Percentiles rank a stretch among this genome's conserved stretches.
phyloP scores from a whole-genome alignment of 1,140 invertebrate genomes.

The Procambarus clarkii region DNA sequence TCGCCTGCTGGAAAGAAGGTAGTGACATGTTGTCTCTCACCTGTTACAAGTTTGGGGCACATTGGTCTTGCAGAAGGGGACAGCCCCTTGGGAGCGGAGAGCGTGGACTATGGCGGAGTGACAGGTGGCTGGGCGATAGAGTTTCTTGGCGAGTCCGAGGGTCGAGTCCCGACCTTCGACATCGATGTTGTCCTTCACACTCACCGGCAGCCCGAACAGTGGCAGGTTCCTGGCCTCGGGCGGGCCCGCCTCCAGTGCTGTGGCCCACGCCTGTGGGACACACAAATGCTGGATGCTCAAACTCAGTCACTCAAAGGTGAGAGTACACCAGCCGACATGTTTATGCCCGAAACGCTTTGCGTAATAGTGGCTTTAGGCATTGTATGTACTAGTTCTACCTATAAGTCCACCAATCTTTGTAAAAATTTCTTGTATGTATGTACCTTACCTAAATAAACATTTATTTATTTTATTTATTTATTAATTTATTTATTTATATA shows the following conservation, averaged over 20 bases:
- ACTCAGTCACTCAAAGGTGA: no score
- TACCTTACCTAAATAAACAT: no score
- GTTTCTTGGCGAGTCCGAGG: conserved; percentile 75
- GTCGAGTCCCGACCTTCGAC: conserved; percentile 77
- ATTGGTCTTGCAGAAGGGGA: conserved; percentile 78
- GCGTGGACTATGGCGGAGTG: conserved; percentile 75
- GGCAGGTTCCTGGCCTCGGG: conserved; percentile 72
- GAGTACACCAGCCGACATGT: no score
- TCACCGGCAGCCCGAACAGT: conserved; percentile 75
- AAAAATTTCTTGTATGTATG: no score
- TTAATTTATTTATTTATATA: no score
- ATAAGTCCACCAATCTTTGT: no score
- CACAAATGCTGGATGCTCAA: no score
- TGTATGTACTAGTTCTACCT: no score
- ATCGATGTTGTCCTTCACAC: conserved; percentile 75
- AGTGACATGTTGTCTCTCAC: conserved; percentile 22
- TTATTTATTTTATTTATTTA: no score
- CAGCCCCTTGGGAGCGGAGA: conserved; percentile 74
- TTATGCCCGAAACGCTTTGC: no score
- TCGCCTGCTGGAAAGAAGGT: no score
- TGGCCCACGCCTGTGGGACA: conserved; percentile 74
- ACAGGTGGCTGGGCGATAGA: conserved; percentile 74
- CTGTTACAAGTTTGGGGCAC: conserved; percentile 75
- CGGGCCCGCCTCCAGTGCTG: conserved; percentile 73
- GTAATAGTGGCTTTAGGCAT: no score